phyloP scores from a whole-genome alignment of 2,888 invertebrate genomes.

The Drosophila mulleri region DNA sequence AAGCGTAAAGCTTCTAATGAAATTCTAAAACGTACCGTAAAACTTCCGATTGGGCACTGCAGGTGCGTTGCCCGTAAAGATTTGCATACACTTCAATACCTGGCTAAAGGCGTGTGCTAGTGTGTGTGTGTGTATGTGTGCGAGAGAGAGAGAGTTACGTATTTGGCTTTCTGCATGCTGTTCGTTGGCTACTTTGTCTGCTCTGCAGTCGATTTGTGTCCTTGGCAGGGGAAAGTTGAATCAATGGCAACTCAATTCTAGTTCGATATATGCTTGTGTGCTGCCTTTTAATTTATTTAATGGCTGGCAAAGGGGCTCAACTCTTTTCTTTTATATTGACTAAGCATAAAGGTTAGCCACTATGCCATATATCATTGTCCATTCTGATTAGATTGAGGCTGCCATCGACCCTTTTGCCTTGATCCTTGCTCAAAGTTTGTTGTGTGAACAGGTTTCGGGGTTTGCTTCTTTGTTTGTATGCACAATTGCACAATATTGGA shows the following conservation, averaged over 20 bases:
- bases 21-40: conserved; percentile 68
- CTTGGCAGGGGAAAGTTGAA: conserved; percentile 58
- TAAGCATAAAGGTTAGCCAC: conserved; percentile 51
- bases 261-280: conserved; percentile 36
- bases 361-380: conserved; percentile 51
- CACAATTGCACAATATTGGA: conserved; percentile 10
- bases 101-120: not conserved
- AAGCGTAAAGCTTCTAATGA: conserved; percentile 58
- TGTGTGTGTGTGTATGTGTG: not conserved
- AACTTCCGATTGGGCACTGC: conserved; percentile 54
- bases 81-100: conserved; percentile 40
- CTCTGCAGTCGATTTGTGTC: conserved; percentile 24
- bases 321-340: conserved; percentile 32
- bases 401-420: not conserved
- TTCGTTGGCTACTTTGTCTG: conserved; percentile 37
- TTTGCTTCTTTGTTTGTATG: not conserved
- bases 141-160: conserved; percentile 6
- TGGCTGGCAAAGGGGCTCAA: conserved; percentile 45
- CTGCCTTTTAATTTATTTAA: conserved; percentile 65
- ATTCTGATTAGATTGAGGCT: conserved; percentile 26
- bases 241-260: conserved; percentile 44
- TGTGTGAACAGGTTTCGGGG: not conserved
- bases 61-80: conserved; percentile 36
- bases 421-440: no score
- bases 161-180: conserved; percentile 25